Base-by-base conservation (phyloP, 2,113 vertebrate species). In the Trogon melanurus region DNA sequence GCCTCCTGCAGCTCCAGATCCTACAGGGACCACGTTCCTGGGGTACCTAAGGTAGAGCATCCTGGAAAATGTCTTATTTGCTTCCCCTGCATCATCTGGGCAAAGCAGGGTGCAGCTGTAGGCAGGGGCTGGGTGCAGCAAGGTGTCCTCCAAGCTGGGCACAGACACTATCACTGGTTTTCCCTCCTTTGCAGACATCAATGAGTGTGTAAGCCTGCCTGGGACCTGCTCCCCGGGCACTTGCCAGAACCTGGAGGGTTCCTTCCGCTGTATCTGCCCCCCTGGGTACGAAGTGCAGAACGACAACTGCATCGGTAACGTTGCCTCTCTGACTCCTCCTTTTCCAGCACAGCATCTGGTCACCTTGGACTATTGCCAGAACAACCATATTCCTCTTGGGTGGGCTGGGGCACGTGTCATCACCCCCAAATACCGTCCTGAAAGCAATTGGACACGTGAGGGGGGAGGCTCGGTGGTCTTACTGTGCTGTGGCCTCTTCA, bases 211-310 rank as follows among this genome's bases (percentile, higher is more conserved):
- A 88, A 99, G 98, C 91, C 97, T 98, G 18, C 97, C 97, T 0
- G 99, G 99, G 11, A 98, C 98, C 58, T 99, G 99, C 85, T 98
- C 98, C 26, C 99, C 99, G 0, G 99, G 99, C 79, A 99, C 98
- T 19, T 99, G 99, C 94, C 99, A 99, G 97, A 99, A 99, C 92
- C 95, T 99, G 48, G 98, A 99, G 57, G 99, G 99, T 26, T 99
- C 99, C 14, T 99, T 99, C 98, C 98, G 98, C 79, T 99, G 99
- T 76, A 99, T 99, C 97, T 99, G 99, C 65, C 99, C 99, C 3
- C 97, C 97, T 0, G 99, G 99, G 26, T 99, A 99, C 22, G 98
- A 98, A 76, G 98, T 99, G 79, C 99, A 99, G 95, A 99, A 98
- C 8, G 98, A 99, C 96, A 98, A 98, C 96, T 99, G 99, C 76